A percentile compares a stretch with the other conserved stretches of the same genome.
These are phyloP conservation scores for Brachystomella parvula DNA, from an alignment of 1,140 invertebrate species.

Conservation along the genomic window DNA sequence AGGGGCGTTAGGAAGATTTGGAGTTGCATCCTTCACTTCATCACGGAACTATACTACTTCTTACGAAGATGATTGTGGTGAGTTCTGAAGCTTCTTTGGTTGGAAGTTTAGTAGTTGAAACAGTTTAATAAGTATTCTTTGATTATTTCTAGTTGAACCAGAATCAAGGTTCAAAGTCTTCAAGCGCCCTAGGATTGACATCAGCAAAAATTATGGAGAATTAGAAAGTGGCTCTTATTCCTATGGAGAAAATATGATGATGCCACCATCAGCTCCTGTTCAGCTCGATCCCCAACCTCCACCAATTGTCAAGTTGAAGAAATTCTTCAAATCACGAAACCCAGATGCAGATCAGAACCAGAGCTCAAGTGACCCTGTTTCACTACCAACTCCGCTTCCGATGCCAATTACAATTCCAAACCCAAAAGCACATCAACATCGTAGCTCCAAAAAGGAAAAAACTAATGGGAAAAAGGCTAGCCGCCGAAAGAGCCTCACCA, in stretches of 20 bases:
- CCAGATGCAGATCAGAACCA: slow-evolving; percentile 22
- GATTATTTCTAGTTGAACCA: slow-evolving; percentile 15
- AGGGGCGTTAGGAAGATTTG: slow-evolving; percentile 85
- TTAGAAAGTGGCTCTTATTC: background rate
- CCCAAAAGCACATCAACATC: slow-evolving; percentile 8
- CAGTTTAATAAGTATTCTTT: background rate
- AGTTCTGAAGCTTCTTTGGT: too few relatives aligned
- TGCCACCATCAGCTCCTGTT: background rate
- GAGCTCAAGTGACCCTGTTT: background rate
- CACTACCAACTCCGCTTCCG: background rate
- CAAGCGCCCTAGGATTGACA: slow-evolving; percentile 4
- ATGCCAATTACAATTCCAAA: slow-evolving; percentile 27
- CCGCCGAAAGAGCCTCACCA: slow-evolving; percentile 13
- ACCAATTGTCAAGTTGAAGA: slow-evolving; percentile 63
- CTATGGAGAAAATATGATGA: background rate
- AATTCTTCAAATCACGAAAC: slow-evolving; percentile 76
- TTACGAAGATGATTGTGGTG: background rate
- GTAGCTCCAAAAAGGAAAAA: slow-evolving; percentile 41
- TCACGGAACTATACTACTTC: slow-evolving; percentile 57
- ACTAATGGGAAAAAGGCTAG: slow-evolving; percentile 37
- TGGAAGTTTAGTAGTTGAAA: background rate
- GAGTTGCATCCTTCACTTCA: slow-evolving; percentile 84
- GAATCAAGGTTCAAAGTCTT: slow-evolving; percentile 3
- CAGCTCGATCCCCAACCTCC: slow-evolving; percentile 24
- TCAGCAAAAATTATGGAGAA: background rate